These are phyloP conservation scores for Synergus laeviventris DNA, from an alignment of 2,888 invertebrate genomes.

Conservation along the genomic window DNA sequence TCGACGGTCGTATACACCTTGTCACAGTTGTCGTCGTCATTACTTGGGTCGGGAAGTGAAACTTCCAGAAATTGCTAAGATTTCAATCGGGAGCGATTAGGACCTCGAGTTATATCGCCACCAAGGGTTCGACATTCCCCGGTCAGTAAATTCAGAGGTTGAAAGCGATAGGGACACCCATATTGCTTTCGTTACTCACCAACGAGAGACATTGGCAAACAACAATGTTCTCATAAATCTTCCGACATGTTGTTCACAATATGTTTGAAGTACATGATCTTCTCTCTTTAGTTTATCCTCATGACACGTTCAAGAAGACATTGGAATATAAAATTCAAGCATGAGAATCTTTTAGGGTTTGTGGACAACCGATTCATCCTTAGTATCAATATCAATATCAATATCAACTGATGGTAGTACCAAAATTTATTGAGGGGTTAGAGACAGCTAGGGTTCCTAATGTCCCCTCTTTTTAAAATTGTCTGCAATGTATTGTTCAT, in stretches of 20 bases:
- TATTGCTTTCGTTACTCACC: constrained; percentile 62
- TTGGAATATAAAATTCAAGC: too few relatives aligned
- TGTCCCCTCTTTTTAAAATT: too few relatives aligned
- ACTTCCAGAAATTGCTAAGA: constrained; percentile 57
- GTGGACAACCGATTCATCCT: too few relatives aligned
- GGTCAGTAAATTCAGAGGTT: constrained; percentile 51
- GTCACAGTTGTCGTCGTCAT: constrained; percentile 22
- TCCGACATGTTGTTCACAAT: not conserved
- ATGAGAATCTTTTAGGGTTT: too few relatives aligned
- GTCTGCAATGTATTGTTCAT: too few relatives aligned
- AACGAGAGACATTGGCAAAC: constrained; percentile 61
- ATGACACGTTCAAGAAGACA: too few relatives aligned
- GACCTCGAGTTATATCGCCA: constrained; percentile 49
- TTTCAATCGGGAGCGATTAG: constrained; percentile 68
- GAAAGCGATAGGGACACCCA: constrained; percentile 48
- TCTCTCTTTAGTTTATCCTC: too few relatives aligned
- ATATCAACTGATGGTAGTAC: too few relatives aligned
- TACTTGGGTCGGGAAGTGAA: not conserved
- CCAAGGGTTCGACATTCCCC: constrained; percentile 52
- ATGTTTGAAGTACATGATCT: not conserved
- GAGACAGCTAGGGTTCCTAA: too few relatives aligned
- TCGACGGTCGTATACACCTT: constrained; percentile 3
- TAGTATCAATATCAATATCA: too few relatives aligned
- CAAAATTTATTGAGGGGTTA: too few relatives aligned
- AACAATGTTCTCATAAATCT: constrained; percentile 40